These are phyloP conservation scores for Cathartes aura DNA, from an alignment of 2,113 vertebrate species.

Conservation along the genomic window DNA sequence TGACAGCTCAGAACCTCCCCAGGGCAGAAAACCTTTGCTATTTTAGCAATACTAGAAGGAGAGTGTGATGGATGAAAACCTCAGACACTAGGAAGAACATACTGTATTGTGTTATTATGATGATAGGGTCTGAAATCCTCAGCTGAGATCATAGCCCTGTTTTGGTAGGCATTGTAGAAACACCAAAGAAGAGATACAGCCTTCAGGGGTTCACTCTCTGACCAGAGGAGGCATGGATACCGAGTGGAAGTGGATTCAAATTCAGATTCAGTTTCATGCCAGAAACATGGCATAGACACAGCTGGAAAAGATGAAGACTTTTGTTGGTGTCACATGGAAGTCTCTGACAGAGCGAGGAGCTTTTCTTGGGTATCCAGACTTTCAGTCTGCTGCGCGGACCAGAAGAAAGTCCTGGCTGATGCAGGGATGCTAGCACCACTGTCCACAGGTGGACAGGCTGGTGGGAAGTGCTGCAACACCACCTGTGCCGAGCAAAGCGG, in stretches of 20 bases:
- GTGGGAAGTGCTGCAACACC: background rate
- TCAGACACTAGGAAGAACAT: background rate
- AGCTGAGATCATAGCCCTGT: background rate
- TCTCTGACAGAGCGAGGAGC: background rate
- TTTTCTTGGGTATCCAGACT: background rate
- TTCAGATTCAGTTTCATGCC: background rate
- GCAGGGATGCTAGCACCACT: accelerated
- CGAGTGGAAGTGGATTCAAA: background rate
- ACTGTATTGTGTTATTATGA: background rate
- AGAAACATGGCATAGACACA: background rate
- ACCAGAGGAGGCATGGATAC: background rate
- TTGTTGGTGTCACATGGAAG: background rate
- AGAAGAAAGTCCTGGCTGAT: background rate
- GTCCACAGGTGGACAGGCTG: no score
- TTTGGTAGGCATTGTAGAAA: background rate
- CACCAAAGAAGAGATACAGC: background rate
- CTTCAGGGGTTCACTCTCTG: background rate
- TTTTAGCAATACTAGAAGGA: background rate
- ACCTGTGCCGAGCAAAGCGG: accelerated
- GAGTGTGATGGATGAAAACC: background rate
- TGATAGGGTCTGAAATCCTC: background rate
- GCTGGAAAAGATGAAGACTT: background rate
- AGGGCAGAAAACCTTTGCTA: background rate
- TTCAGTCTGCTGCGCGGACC: background rate
- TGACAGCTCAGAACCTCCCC: background rate